phyloP scores from a whole-genome alignment of 2,113 vertebrate species.

The Malurus cyaneus region DNA sequence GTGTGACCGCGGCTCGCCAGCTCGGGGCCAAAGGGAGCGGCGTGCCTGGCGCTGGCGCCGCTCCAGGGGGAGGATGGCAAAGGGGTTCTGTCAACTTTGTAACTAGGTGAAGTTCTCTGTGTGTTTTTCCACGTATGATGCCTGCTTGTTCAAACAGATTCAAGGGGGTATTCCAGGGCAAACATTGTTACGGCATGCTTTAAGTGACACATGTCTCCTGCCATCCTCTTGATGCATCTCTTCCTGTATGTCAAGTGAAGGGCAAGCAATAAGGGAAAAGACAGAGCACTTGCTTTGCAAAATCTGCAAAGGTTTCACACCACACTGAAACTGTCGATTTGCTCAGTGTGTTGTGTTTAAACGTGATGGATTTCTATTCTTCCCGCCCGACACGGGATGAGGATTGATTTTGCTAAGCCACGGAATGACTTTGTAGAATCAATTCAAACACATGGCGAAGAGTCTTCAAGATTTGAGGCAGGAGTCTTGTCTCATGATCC shows the following conservation, averaged over 20 bases:
- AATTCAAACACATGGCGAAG: constrained; percentile 32
- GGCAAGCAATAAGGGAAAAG: constrained; percentile 69
- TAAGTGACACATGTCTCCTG: constrained; percentile 34
- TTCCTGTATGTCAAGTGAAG: constrained; percentile 80
- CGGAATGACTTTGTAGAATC: constrained; percentile 45
- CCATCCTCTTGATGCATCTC: constrained; percentile 62
- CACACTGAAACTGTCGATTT: neutral
- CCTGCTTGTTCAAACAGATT: constrained; percentile 56
- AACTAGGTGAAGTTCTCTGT: constrained; percentile 45
- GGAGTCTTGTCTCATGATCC: neutral
- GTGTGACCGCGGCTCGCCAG: neutral
- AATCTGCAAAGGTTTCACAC: constrained; percentile 28
- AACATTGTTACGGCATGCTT: constrained; percentile 14
- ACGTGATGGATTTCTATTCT: neutral
- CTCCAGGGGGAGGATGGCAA: neutral
- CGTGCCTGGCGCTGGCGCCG: neutral
- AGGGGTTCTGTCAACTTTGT: constrained; percentile 58
- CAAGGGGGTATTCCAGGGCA: constrained; percentile 33
- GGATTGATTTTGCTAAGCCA: constrained; percentile 36
- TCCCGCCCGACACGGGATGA: neutral
- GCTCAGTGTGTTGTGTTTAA: neutral
- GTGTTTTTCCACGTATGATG: neutral
- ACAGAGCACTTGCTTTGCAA: constrained; percentile 48
- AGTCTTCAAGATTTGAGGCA: constrained; percentile 9
- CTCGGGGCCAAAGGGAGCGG: neutral